Base-by-base conservation (phyloP, 2,797 vertebrate species). In the Enteromius fasciolatus region DNA sequence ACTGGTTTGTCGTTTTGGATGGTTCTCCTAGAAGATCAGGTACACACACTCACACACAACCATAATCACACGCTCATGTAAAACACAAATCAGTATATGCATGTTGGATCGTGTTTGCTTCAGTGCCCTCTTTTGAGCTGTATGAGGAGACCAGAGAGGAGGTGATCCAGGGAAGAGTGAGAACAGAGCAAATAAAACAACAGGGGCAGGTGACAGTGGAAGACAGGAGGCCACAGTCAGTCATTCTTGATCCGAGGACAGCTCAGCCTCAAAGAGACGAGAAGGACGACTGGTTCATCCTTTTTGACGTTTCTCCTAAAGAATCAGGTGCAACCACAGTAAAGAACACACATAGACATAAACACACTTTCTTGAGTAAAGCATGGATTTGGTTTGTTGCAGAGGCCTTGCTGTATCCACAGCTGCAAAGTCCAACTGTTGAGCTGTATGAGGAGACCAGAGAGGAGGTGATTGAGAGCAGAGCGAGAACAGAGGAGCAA, bases 271-370 rank as follows among this genome's bases (percentile, higher is more conserved):
- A 79, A 66, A 88, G 48, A 61, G 85, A 86, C 6, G 82, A 67
- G 73, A 89, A 91, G 0, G 92, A 93, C 20, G 89, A 93, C 81
- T 93, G 92, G 92, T 90, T 90, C 89, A 48, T 89, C 63, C 67
- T 88, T 76, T 86, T 91, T 82, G 88, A 90, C 72, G 85, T 85
- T 77, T 76, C 86, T 86, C 50, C 90, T 70, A 91, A 75, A 86
- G 80, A 61, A 78, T 36, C 80, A 83, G 85, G 87, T 87, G 83
- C 31, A 52, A 23, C 31, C 5, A 15, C 41, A 15, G 11, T 73
- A 44, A 28, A 18, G 23, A 12, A 9, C 17, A 67, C 11, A 23
- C 2, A 66, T 46, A 59, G 25, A 75, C 23, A 39, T 23, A 23
- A 28, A 68, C 39, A 52, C 12, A 20, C 7, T 18, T 76, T 20